These are phyloP conservation scores for Parascotia fuliginaria DNA, from an alignment of 2,888 invertebrate species.

Conservation along the genomic window DNA sequence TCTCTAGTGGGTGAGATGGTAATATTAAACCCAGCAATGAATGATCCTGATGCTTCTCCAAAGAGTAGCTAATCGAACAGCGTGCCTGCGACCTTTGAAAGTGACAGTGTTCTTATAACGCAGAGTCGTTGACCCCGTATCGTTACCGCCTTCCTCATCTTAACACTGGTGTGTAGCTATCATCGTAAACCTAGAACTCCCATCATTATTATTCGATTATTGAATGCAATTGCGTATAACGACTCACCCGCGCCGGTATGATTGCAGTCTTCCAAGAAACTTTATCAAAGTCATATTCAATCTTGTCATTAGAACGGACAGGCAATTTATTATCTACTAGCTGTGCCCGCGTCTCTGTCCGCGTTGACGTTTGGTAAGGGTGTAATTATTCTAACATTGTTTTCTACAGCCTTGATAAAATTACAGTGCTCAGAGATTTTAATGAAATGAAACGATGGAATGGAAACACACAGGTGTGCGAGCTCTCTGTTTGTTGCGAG, in stretches of 20 bases:
- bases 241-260: constrained; percentile 40
- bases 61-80: constrained; percentile 44
- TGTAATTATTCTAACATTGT: no score
- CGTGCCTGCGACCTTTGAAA: constrained; percentile 78
- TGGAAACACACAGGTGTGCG: no score
- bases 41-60: neutral
- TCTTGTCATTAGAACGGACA: constrained; percentile 15
- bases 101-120: constrained; percentile 76
- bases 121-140: constrained; percentile 70
- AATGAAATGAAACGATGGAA: no score
- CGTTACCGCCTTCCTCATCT: constrained; percentile 58
- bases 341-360: no score
- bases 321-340: neutral
- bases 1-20: no score
- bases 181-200: constrained; percentile 65
- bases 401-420: no score
- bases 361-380: no score
- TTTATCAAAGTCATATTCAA: constrained; percentile 32
- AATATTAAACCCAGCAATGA: no score
- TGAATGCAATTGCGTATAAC: constrained; percentile 53
- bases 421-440: no score
- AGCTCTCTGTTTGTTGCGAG: no score
- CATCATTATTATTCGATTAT: constrained; percentile 61
- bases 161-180: constrained; percentile 61
- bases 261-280: constrained; percentile 42